These are phyloP conservation scores for Drosophila mayri DNA, from an alignment of 1,140 invertebrate genomes.

Conservation along the genomic window DNA sequence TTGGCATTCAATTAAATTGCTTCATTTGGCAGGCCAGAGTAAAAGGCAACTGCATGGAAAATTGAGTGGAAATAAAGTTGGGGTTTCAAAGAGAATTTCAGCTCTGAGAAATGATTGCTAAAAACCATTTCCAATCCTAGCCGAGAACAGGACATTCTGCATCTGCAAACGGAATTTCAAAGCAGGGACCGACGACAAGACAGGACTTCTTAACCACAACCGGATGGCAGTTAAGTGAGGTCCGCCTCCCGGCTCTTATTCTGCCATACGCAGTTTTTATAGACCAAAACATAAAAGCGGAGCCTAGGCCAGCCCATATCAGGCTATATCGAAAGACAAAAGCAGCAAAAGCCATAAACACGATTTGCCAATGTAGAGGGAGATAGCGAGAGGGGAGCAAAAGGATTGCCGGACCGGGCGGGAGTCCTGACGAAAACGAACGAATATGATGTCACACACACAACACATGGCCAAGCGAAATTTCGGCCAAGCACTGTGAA, in stretches of 20 bases:
- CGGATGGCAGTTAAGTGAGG: constrained; percentile 42
- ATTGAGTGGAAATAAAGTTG: constrained; percentile 22
- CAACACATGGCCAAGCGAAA: constrained; percentile 1
- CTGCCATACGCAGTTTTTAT: constrained; percentile 57
- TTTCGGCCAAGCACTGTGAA: constrained; percentile 53
- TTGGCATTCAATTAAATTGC: constrained; percentile 17
- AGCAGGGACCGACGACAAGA: constrained; percentile 11
- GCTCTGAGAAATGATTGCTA: constrained; percentile 4
- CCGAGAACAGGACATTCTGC: neutral
- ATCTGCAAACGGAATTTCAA: constrained; percentile 30
- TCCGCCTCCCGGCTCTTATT: constrained; percentile 43
- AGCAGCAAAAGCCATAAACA: constrained; percentile 66
- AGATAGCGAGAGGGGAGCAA: neutral
- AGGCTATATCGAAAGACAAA: constrained; percentile 68
- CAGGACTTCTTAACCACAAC: constrained; percentile 41
- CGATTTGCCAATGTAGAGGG: constrained; percentile 22
- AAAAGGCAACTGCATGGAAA: constrained; percentile 38
- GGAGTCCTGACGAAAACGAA: constrained; percentile 23
- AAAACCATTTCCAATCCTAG: constrained; percentile 27
- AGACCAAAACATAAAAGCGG: constrained; percentile 57
- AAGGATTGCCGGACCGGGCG: constrained; percentile 22
- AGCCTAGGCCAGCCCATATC: constrained; percentile 32
- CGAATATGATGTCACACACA: constrained; percentile 15
- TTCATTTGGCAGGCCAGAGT: constrained; percentile 14
- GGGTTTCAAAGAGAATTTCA: constrained; percentile 32